phyloP scores from a whole-genome alignment of 2,888 invertebrate species.

The Pollenia griseotomentosa region DNA sequence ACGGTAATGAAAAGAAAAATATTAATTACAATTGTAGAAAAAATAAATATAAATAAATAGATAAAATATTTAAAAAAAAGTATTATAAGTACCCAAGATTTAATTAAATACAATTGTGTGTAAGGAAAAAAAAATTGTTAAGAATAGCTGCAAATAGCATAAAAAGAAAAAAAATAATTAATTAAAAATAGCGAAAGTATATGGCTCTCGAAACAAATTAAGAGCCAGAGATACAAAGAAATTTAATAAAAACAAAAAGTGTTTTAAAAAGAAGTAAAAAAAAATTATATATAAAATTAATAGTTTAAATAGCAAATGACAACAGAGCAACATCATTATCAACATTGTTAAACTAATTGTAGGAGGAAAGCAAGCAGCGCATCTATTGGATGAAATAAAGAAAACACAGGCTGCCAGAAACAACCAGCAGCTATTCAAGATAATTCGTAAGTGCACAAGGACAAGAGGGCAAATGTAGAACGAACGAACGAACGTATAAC shows the following conservation, averaged over 20 bases:
- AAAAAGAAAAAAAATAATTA: slow-evolving; percentile 8
- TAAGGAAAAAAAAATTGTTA: background rate
- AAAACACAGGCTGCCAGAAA: slow-evolving; percentile 39
- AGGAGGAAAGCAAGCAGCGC: background rate
- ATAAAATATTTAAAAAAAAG: background rate
- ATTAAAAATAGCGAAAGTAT: slow-evolving; percentile 31
- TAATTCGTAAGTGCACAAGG: slow-evolving; percentile 68
- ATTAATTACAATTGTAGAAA: background rate
- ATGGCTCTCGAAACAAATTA: slow-evolving; percentile 26
- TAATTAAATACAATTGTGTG: slow-evolving; percentile 4
- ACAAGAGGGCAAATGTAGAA: slow-evolving; percentile 63
- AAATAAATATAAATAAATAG: background rate
- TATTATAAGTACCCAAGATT: background rate
- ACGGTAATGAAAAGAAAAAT: background rate
- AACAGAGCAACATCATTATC: slow-evolving; percentile 21
- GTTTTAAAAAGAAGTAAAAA: background rate
- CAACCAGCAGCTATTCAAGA: slow-evolving; percentile 40
- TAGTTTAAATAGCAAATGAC: slow-evolving; percentile 5
- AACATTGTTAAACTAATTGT: background rate
- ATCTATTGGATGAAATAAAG: slow-evolving; percentile 1
- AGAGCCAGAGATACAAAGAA: slow-evolving; percentile 11
- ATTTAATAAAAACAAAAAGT: slow-evolving; percentile 3
- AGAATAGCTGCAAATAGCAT: background rate
- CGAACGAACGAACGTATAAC: slow-evolving; percentile 21
- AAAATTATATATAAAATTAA: background rate